phyloP scores from a whole-genome alignment of 2,113 vertebrate genomes.

The Nettapus auritus region DNA sequence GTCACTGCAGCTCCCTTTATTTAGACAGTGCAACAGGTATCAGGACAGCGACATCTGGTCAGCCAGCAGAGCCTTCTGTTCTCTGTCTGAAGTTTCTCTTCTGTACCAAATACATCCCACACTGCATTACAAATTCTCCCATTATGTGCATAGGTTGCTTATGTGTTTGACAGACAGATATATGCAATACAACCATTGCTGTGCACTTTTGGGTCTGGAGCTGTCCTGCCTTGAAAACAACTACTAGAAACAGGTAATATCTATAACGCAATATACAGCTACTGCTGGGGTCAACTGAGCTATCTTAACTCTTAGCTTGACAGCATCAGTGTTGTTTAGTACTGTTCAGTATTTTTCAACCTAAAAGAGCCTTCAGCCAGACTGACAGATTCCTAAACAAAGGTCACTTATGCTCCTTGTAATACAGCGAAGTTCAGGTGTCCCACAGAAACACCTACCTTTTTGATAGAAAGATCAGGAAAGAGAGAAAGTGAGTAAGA shows the following conservation, averaged over 20 bases:
- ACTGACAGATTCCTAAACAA: not conserved
- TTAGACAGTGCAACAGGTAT: not conserved
- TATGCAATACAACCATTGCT: fast-evolving
- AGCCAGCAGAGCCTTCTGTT: not conserved
- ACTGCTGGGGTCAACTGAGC: not conserved
- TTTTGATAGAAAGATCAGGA: not conserved
- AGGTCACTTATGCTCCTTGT: fast-evolving
- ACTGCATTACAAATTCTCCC: not conserved
- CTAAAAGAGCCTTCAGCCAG: not conserved
- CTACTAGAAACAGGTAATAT: not conserved
- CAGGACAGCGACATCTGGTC: not conserved
- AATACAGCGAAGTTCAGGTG: not conserved
- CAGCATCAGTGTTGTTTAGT: not conserved
- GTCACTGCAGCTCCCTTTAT: not conserved
- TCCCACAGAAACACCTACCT: not conserved
- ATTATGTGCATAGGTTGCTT: not conserved
- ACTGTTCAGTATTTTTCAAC: not conserved
- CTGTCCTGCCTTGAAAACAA: not conserved
- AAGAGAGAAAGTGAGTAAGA: not conserved
- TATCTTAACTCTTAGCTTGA: not conserved
- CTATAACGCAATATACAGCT: not conserved
- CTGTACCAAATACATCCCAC: not conserved
- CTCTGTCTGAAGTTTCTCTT: not conserved
- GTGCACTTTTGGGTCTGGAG: not conserved
- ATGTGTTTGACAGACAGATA: not conserved